A percentile compares a stretch with the other conserved stretches of the same genome.
Conservation (phyloP, 2,797 vertebrate species). For the Psittacula derbiana region DNA sequence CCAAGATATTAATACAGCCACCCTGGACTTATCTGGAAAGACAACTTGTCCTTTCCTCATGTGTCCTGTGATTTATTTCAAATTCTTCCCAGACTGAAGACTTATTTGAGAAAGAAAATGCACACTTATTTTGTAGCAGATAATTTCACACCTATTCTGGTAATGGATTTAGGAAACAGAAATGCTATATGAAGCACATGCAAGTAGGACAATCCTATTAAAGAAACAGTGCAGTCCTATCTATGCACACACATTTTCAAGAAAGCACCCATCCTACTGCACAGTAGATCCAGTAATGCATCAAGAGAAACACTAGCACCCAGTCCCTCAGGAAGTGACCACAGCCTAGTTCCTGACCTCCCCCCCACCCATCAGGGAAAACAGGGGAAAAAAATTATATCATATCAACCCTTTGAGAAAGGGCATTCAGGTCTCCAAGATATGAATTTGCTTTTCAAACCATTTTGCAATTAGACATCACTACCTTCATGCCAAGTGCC, state of each 20-base stretch:
- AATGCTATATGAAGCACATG: background rate
- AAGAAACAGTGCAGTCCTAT: background rate
- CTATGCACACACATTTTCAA: rapidly evolving
- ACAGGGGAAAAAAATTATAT: background rate
- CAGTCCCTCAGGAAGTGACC: background rate
- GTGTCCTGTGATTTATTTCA: background rate
- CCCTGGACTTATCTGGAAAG: background rate
- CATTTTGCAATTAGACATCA: background rate
- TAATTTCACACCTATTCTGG: background rate
- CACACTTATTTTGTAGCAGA: background rate
- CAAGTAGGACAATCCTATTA: background rate
- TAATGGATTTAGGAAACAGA: background rate
- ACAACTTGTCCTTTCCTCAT: background rate
- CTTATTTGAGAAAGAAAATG: background rate
- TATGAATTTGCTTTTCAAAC: rapidly evolving
- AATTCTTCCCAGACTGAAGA: background rate
- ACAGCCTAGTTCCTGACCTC: background rate
- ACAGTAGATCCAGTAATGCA: rapidly evolving
- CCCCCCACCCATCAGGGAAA: rapidly evolving
- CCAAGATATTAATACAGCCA: background rate
- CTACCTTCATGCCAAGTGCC: background rate
- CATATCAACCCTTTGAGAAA: background rate
- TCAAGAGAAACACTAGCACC: background rate
- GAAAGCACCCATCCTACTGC: background rate
- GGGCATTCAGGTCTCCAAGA: background rate